Base-by-base conservation (phyloP, 2,797 vertebrate species). In the Coregonus ussuriensis region DNA sequence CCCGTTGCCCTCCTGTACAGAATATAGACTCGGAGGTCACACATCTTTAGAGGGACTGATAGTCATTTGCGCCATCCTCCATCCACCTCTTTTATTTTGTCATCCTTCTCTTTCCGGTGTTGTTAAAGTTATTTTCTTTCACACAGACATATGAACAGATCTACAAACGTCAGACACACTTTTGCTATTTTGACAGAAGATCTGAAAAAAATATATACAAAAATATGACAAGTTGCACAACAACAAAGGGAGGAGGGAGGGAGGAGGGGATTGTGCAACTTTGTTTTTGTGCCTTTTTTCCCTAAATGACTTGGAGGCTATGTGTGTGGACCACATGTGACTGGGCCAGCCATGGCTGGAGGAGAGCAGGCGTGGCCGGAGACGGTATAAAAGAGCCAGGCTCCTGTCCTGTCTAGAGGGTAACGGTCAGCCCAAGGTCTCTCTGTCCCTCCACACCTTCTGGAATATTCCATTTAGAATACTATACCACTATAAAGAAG, bases 251-350 rank as follows among this genome's bases (percentile, higher is more conserved):
- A 33, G 72, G 29, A 16, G 13, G 1, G 82, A 79, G 77, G 83
- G 77, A 81, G 76, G 71, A 72, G 74, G 72, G 82, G 76, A 71
- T 82, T 75, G 80, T 0, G 0, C 25, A 71, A 77, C 62, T 78
- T 76, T 79, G 47, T 75, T 77, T 15, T n/a, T 59, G 14, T 15
- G 1, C 4, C 18, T 59, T 59, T 59, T 59, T 83, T 81, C 67
- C 66, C 51, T 41, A 4, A 71, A 47, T 66, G 18, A 65, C 54
- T 77, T 73, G 67, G 72, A 84, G 71, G 69, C 33, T 25, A n/a
- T 6, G 56, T 47, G 62, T 76, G 68, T 74, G 59, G 74, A 75
- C 66, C 52, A 75, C 76, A 9, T 80, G 77, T 74, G 79, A 63
- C 37, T 6, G 70, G 54, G 75, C 63, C 62, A 71, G 53, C 29